These are phyloP conservation scores for Rhyzopertha dominica DNA, from an alignment of 1,140 invertebrate species.

Conservation along the genomic window DNA sequence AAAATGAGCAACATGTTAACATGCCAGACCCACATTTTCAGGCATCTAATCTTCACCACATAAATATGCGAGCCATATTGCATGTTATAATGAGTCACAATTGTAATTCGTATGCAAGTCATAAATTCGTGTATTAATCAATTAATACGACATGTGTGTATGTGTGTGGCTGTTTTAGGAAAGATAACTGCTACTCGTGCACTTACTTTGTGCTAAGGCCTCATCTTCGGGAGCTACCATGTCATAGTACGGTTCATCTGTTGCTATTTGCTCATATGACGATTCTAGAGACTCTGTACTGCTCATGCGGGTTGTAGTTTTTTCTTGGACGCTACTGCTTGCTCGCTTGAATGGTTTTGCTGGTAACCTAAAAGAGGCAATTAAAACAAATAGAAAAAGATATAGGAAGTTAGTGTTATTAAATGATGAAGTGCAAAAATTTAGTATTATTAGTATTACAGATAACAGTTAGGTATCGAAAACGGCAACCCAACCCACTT, in stretches of 20 bases:
- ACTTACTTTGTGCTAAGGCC: slow-evolving; percentile 63
- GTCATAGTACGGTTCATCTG: slow-evolving; percentile 75
- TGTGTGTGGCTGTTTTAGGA: slow-evolving; percentile 11
- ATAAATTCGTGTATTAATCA: slow-evolving; percentile 7
- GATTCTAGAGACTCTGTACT: slow-evolving; percentile 39
- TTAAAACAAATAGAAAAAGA: slow-evolving; percentile 18
- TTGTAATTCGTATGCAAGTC: too few relatives aligned
- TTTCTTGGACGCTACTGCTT: slow-evolving; percentile 44
- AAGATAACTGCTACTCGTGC: slow-evolving; percentile 14
- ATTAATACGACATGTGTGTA: not conserved
- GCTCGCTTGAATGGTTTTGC: slow-evolving; percentile 56
- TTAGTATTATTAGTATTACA: too few relatives aligned
- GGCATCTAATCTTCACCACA: too few relatives aligned
- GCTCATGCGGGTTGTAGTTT: slow-evolving; percentile 19
- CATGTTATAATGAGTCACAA: too few relatives aligned
- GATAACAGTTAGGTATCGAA: too few relatives aligned
- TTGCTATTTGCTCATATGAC: slow-evolving; percentile 49
- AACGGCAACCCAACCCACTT: too few relatives aligned
- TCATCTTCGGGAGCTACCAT: slow-evolving; percentile 78
- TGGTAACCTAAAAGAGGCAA: slow-evolving; percentile 51
- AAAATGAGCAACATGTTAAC: too few relatives aligned
- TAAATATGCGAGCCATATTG: too few relatives aligned
- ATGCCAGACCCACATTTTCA: too few relatives aligned
- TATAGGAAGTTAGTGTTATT: too few relatives aligned
- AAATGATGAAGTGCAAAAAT: too few relatives aligned